Evolutionary conservation across 2,113 vertebrate species (phyloP).

Genomic region (Lucifuga dentata): DNA sequence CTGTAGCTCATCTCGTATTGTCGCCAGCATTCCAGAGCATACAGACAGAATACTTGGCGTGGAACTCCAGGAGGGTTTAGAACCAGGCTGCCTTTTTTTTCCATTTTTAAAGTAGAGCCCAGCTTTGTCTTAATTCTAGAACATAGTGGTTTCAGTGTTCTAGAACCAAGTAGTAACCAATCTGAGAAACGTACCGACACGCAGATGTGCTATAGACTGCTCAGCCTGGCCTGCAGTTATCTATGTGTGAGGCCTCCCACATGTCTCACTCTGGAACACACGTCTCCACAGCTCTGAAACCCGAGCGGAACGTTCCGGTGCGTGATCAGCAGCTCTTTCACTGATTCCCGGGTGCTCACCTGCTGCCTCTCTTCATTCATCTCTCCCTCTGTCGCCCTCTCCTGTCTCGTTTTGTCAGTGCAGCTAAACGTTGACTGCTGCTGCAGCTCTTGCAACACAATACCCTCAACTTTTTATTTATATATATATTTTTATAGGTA

Average conservation of each 20-base stretch:
- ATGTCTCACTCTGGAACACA: not conserved
- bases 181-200: conserved; percentile 13
- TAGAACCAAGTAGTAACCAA: conserved; percentile 6
- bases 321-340: conserved; percentile 28
- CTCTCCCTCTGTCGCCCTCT: conserved; percentile 16
- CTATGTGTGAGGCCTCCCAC: too few relatives aligned
- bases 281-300: not conserved
- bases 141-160: conserved; percentile 37
- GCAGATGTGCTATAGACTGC: too few relatives aligned
- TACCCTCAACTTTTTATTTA: conserved; percentile 81
- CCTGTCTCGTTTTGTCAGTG: conserved; percentile 47
- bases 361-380: conserved; percentile 15
- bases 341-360: conserved; percentile 26
- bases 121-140: conserved; percentile 37
- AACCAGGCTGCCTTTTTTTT: conserved; percentile 50
- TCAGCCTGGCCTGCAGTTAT: too few relatives aligned
- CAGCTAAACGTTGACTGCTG: conserved; percentile 81
- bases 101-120: conserved; percentile 38
- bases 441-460: conserved; percentile 77
- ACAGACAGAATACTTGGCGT: conserved; percentile 23
- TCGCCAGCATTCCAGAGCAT: conserved; percentile 23
- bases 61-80: conserved; percentile 55
- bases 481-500: conserved; percentile 83
- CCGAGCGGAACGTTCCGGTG: conserved; percentile 35
- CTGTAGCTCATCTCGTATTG: not conserved